These are phyloP conservation scores for Lophotis ruficrista DNA, from an alignment of 2,113 vertebrate genomes.

Conservation along the genomic window DNA sequence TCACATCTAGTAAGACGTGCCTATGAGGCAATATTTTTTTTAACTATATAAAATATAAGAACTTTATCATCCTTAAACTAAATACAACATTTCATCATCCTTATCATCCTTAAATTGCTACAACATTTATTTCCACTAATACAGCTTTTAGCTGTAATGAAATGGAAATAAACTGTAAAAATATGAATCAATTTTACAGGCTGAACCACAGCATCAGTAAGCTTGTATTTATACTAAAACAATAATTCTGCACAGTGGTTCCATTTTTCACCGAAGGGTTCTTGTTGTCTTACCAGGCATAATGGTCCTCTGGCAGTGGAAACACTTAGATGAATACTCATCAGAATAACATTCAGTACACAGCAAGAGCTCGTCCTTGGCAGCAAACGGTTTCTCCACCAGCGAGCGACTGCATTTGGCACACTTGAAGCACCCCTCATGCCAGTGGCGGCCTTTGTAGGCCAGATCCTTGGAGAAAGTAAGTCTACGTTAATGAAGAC, in stretches of 20 bases:
- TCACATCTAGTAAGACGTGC: neutral
- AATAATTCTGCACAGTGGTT: neutral
- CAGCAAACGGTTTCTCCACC: slow-evolving; percentile 82
- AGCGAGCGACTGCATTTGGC: slow-evolving; percentile 75
- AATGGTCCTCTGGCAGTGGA: slow-evolving; percentile 81
- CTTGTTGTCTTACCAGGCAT: slow-evolving; percentile 79
- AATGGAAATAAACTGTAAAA: neutral
- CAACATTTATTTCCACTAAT: neutral
- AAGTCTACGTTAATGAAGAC: slow-evolving; percentile 35
- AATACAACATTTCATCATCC: neutral
- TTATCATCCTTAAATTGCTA: neutral
- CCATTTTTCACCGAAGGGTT: neutral
- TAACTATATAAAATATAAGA: neutral
- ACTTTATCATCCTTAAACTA: neutral
- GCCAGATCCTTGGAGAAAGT: slow-evolving; percentile 76
- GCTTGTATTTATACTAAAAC: neutral
- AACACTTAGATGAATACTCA: slow-evolving; percentile 82
- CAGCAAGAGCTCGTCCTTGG: slow-evolving; percentile 79
- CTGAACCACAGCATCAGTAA: neutral
- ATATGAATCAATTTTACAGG: neutral
- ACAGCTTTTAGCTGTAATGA: neutral
- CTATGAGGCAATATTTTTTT: neutral
- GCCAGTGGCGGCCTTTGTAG: slow-evolving; percentile 83
- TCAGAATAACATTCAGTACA: slow-evolving; percentile 81
- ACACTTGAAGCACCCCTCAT: slow-evolving; percentile 80